phyloP scores from a whole-genome alignment of 2,113 vertebrate species.

The Phaetusa simplex region DNA sequence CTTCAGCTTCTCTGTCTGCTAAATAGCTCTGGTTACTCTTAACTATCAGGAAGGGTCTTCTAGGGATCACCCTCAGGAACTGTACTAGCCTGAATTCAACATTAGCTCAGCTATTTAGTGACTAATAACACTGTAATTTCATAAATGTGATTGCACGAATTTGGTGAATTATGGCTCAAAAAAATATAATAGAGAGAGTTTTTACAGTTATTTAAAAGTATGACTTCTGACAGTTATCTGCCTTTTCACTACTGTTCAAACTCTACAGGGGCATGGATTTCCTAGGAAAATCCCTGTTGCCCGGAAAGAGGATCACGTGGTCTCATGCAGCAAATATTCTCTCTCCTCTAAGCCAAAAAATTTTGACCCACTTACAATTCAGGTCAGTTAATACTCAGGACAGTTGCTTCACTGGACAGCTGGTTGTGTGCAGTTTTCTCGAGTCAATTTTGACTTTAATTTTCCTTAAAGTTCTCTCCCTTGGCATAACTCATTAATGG shows the following conservation, averaged over 20 bases:
- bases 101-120: background rate
- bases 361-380: background rate
- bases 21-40: background rate
- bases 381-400: background rate
- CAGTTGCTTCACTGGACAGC: background rate
- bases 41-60: background rate
- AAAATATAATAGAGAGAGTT: background rate
- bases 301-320: background rate
- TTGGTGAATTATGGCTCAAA: background rate
- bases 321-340: background rate
- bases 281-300: background rate
- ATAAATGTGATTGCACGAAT: background rate
- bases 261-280: background rate
- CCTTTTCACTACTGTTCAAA: background rate
- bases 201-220: background rate
- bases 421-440: background rate
- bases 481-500: background rate
- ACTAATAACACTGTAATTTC: background rate
- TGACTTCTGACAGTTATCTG: background rate
- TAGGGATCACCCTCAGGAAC: background rate
- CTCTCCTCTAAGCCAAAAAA: background rate
- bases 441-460: background rate
- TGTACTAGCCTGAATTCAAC: background rate
- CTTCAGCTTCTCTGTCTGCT: background rate
- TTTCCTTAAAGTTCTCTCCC: background rate